phyloP scores from a whole-genome alignment of 2,888 invertebrate species.

The Melieria picta region DNA sequence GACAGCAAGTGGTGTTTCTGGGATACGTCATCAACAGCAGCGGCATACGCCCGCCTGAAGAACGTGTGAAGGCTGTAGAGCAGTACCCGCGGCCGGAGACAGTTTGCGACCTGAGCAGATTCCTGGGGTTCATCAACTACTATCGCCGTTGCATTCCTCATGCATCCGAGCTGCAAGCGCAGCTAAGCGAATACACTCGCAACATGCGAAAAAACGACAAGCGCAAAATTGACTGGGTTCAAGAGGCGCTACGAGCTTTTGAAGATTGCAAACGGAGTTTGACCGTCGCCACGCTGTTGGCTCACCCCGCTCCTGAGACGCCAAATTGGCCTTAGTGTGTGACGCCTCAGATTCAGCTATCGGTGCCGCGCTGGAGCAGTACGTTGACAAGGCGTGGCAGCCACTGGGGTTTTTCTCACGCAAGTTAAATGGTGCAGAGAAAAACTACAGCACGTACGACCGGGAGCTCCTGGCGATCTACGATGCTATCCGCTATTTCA shows the following conservation, averaged over 20 bases:
- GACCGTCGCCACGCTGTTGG: background rate
- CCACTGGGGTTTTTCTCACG: conserved; percentile 51
- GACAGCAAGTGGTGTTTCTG: conserved; percentile 2
- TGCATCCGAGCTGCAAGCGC: conserved; percentile 13
- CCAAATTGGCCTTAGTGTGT: background rate
- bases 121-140: conserved; percentile 7
- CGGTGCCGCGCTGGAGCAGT: conserved; percentile 38
- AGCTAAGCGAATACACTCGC: conserved; percentile 1
- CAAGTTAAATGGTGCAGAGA: conserved; percentile 45
- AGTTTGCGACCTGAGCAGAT: background rate
- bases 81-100: too few species aligned
- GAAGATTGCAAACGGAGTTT: conserved; percentile 8
- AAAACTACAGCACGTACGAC: conserved; percentile 11
- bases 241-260: background rate
- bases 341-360: conserved; percentile 22
- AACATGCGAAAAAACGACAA: background rate
- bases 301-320: conserved; percentile 3
- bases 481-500: background rate
- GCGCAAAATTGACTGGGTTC: background rate
- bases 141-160: conserved; percentile 19
- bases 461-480: background rate
- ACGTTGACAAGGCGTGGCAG: conserved; percentile 29
- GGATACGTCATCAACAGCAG: conserved; percentile 10
- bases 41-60: conserved; percentile 3
- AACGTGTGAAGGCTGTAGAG: too few species aligned